Conservation (phyloP, 1,140 invertebrate species). For the Musca vetustissima region DNA sequence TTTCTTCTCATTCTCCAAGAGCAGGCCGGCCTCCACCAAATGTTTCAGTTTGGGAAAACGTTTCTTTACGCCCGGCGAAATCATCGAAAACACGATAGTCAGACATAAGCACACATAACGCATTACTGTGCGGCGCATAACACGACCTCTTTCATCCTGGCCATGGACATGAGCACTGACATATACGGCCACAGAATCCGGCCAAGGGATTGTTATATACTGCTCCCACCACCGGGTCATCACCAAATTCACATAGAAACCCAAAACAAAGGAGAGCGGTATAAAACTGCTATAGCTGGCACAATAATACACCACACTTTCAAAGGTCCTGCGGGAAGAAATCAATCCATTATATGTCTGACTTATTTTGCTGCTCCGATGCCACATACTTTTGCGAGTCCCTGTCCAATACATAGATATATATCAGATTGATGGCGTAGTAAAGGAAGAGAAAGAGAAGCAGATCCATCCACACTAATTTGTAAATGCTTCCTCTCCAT, state of each 20-base stretch:
- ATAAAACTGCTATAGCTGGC: constrained; percentile 77
- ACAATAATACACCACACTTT: constrained; percentile 73
- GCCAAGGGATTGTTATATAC: constrained; percentile 76
- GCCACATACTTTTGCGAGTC: constrained; percentile 71
- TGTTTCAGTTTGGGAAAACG: constrained; percentile 87
- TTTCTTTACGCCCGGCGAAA: constrained; percentile 87
- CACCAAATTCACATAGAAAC: constrained; percentile 90
- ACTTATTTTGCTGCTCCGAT: neutral
- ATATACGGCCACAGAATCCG: constrained; percentile 79
- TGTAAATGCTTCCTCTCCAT: constrained; percentile 96
- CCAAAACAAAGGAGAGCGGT: constrained; percentile 82
- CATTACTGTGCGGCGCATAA: constrained; percentile 85
- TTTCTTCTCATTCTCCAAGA: constrained; percentile 79
- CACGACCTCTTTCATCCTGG: constrained; percentile 80
- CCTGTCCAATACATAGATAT: constrained; percentile 75
- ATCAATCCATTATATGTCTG: neutral
- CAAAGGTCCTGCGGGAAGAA: constrained; percentile 64
- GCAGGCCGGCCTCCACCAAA: constrained; percentile 82
- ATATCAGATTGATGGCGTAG: constrained; percentile 78
- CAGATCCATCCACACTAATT: constrained; percentile 90
- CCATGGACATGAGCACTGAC: constrained; percentile 58
- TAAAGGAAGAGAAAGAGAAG: constrained; percentile 80
- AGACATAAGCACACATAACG: constrained; percentile 81
- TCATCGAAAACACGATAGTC: constrained; percentile 78
- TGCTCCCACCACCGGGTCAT: constrained; percentile 94